These are phyloP conservation scores for Pasiphila rectangulata DNA, from an alignment of 2,888 invertebrate species.

Conservation along the genomic window DNA sequence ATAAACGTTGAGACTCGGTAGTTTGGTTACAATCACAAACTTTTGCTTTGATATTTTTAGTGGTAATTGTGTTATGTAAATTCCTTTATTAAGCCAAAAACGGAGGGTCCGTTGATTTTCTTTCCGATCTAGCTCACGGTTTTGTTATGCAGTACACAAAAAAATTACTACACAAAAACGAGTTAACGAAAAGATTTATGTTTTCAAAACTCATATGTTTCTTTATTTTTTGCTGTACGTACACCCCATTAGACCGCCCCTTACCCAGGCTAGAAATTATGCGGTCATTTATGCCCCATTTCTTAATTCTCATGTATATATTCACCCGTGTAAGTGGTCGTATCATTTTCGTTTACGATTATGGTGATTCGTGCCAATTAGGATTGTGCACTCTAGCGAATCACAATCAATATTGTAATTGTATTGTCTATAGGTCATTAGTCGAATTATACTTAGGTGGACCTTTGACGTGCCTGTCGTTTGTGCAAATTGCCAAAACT, in stretches of 20 bases:
- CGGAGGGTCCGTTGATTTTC: too few relatives aligned
- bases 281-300: slow-evolving; percentile 9
- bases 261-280: slow-evolving; percentile 1
- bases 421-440: slow-evolving; percentile 62
- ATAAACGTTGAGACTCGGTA: too few relatives aligned
- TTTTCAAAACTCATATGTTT: neutral
- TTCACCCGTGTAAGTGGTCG: slow-evolving; percentile 16
- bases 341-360: slow-evolving; percentile 32
- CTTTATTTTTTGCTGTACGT: neutral
- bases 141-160: too few relatives aligned
- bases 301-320: slow-evolving; percentile 20
- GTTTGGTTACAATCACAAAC: too few relatives aligned
- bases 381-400: slow-evolving; percentile 25
- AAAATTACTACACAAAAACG: too few relatives aligned
- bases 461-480: slow-evolving; percentile 51
- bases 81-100: too few relatives aligned
- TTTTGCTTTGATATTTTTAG: too few relatives aligned
- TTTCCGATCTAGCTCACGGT: too few relatives aligned
- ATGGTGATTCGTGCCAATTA: slow-evolving; percentile 31
- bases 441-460: slow-evolving; percentile 50
- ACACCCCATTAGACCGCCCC: neutral
- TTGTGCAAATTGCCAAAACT: slow-evolving; percentile 67
- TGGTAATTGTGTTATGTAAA: too few relatives aligned
- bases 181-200: too few relatives aligned
- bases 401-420: slow-evolving; percentile 50